These are phyloP conservation scores for Pimpla rufipes DNA, from an alignment of 2,888 invertebrate species.

Conservation along the genomic window DNA sequence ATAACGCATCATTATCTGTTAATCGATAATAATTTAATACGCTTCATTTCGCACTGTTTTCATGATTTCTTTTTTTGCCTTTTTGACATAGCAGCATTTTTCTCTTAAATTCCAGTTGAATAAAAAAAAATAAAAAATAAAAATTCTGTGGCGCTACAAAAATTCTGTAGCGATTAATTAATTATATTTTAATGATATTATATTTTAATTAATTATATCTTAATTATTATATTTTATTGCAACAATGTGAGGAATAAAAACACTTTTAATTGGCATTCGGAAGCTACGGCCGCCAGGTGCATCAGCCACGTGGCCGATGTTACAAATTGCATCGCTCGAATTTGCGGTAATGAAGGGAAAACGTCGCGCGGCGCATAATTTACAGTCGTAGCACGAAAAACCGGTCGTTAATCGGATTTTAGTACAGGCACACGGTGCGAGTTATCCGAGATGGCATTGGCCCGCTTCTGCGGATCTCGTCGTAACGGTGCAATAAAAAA, in stretches of 20 bases:
- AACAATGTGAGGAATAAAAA: neutral
- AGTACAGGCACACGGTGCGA: neutral
- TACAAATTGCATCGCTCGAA: neutral
- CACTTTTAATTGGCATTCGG: neutral
- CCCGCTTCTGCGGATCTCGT: conserved; percentile 59
- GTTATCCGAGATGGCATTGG: conserved; percentile 65
- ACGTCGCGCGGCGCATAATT: neutral
- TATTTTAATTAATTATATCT: neutral
- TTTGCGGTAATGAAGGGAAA: neutral
- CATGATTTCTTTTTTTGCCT: neutral
- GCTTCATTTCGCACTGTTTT: neutral
- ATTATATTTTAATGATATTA: too few relatives aligned
- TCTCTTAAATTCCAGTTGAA: neutral
- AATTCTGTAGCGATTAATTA: too few relatives aligned
- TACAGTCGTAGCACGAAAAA: conserved; percentile 1
- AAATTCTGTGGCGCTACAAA: neutral
- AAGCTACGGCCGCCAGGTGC: neutral
- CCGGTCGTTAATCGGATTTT: conserved; percentile 33
- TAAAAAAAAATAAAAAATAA: neutral
- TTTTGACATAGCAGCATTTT: neutral
- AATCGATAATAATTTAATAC: neutral
- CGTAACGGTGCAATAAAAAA: conserved; percentile 20
- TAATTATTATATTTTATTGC: neutral
- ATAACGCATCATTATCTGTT: neutral
- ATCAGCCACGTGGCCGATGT: neutral